Base-by-base conservation (phyloP, 2,888 invertebrate species). In the Apantesis nais region DNA sequence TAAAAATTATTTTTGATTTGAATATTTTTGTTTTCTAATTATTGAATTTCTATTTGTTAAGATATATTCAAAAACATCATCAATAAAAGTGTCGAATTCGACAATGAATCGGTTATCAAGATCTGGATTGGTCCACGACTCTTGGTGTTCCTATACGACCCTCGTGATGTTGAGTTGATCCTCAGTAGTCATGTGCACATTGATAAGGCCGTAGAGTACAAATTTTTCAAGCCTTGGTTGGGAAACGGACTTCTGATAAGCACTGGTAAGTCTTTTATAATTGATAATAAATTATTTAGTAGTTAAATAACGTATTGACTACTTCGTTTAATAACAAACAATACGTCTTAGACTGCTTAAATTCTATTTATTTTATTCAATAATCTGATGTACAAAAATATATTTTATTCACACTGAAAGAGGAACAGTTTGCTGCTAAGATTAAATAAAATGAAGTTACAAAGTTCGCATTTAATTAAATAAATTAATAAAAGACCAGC, bases 171-270 rank as follows among this genome's bases (percentile, higher is more conserved):
- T 55, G 98, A 98, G 89, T 93, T 97, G 66, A 96, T 98, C 79
- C 95, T 98, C 31, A 97, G 97, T 87, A 98, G 97, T 81, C 97
- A 97, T 84, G 97, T 97, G 2, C 97, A 97, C 89, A 97, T 98
- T 78, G 97, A 98, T 92, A 98, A 98, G 89, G 96, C 97, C 37
- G 92, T 96, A 19, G 97, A 98, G 85, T 98, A 98, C 90, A 95
- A 96, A 82, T 97, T 97, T 93, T 97, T 98, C 92, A 96, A 97
- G 85, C 98, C 98, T 58, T 98, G 98, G 98, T 96, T 98, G 72
- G 98, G 98, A 86, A 96, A 98, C 83, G 98, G 98, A 84, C 96
- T 98, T 14, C 96, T 98, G 41, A 97, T 98, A 85, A 97, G 97
- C 82, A 97, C 97, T 78, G 98, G 98, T 96, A 88, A 89, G 89